phyloP scores from a whole-genome alignment of 2,888 invertebrate species.

The Helicoverpa assulta region DNA sequence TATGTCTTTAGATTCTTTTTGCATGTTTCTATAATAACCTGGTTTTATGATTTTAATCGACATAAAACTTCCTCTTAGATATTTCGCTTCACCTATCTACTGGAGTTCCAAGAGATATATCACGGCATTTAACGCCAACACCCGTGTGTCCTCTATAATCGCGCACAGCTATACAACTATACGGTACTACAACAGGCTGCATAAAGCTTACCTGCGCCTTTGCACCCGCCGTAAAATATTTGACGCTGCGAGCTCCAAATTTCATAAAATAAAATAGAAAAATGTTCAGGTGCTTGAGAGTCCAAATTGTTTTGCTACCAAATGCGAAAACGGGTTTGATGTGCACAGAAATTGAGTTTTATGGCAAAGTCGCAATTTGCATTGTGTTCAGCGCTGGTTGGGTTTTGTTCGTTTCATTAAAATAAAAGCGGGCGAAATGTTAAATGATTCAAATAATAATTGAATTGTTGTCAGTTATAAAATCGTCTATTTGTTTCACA shows the following conservation, averaged over 20 bases:
- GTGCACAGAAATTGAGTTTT: constrained; percentile 13
- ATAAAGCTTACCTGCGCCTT: constrained; percentile 67
- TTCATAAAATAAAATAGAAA: constrained; percentile 61
- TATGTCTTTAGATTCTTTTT: neutral
- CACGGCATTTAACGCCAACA: constrained; percentile 67
- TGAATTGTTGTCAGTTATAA: neutral
- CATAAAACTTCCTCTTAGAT: constrained; percentile 30
- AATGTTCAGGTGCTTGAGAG: constrained; percentile 35
- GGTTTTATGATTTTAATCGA: constrained; percentile 41
- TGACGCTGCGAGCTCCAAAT: constrained; percentile 56
- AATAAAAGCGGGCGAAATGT: constrained; percentile 1
- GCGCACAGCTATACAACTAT: constrained; percentile 51
- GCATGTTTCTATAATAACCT: neutral
- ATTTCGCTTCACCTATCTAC: constrained; percentile 63
- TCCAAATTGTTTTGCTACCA: constrained; percentile 49
- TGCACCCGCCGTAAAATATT: constrained; percentile 65
- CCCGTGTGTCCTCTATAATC: constrained; percentile 63
- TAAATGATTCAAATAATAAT: neutral
- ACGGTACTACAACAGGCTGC: constrained; percentile 51
- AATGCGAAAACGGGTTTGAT: constrained; percentile 33
- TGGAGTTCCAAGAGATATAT: constrained; percentile 70
- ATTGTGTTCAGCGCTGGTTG: neutral
- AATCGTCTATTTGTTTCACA: constrained; percentile 4
- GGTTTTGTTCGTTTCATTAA: neutral
- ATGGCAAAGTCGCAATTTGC: constrained; percentile 23